These are phyloP conservation scores for Perizoma affinitatum DNA, from an alignment of 2,888 invertebrate species.

Conservation along the genomic window DNA sequence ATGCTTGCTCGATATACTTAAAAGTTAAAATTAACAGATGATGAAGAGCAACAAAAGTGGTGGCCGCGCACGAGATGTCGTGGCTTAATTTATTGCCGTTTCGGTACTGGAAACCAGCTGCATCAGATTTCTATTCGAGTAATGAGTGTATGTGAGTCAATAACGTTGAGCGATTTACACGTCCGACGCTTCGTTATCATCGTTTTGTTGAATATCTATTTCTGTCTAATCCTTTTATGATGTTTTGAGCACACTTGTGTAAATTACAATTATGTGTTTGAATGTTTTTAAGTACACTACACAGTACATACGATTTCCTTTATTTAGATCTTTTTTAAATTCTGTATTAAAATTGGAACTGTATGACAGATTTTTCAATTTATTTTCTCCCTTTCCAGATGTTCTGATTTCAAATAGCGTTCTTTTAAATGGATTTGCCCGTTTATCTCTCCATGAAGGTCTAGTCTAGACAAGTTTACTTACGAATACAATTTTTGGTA, in stretches of 20 bases:
- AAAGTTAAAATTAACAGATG: conserved; percentile 50
- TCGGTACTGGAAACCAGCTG: conserved; percentile 63
- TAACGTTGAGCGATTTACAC: conserved; percentile 67
- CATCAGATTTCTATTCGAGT: conserved; percentile 61
- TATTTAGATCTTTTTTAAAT: no score
- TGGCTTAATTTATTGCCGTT: conserved; percentile 65
- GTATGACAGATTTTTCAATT: background rate
- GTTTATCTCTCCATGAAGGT: no score
- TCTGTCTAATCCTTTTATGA: conserved; percentile 1
- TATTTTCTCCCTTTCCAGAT: no score
- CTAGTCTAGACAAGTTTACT: no score
- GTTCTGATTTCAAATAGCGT: background rate
- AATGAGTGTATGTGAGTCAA: conserved; percentile 62
- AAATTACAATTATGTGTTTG: no score
- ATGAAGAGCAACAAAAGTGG: conserved; percentile 49
- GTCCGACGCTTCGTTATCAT: conserved; percentile 41
- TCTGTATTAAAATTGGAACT: background rate
- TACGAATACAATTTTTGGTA: no score
- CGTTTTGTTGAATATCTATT: conserved; percentile 30
- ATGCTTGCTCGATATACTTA: conserved; percentile 33
- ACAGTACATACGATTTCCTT: no score
- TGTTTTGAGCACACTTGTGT: no score
- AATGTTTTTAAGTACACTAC: no score
- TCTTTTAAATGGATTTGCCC: conserved; percentile 4
- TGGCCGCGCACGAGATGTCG: conserved; percentile 44